A percentile compares a stretch with the other conserved stretches of the same genome.
phyloP scores from a whole-genome alignment of 2,113 vertebrate genomes.

The Eulemur rufifrons region DNA sequence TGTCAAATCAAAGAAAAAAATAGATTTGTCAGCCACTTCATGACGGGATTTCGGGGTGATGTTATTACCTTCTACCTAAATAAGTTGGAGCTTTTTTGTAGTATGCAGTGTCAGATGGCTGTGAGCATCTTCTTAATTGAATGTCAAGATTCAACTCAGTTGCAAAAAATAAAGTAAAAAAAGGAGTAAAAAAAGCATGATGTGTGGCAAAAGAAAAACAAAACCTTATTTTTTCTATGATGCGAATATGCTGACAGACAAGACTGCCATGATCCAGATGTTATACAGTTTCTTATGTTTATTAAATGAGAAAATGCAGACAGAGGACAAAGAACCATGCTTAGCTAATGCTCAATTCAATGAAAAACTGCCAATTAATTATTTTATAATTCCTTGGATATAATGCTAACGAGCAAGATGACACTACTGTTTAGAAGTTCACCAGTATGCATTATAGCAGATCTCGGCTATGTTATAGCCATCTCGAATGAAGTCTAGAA shows the following conservation, averaged over 20 bases:
- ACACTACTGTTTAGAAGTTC: not conserved
- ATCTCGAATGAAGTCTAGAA: not conserved
- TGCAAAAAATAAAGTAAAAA: slow-evolving; percentile 39
- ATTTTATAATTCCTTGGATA: not conserved
- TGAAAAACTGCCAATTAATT: not conserved
- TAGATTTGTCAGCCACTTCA: slow-evolving; percentile 45
- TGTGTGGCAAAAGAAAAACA: not conserved
- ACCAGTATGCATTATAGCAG: not conserved
- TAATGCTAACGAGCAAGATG: not conserved
- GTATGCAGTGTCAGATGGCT: not conserved
- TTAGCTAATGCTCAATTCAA: slow-evolving; percentile 14
- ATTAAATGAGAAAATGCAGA: slow-evolving; percentile 16
- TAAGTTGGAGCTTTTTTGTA: slow-evolving; percentile 40
- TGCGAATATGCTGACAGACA: not conserved
- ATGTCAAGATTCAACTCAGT: slow-evolving; percentile 37
- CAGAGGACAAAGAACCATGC: not conserved
- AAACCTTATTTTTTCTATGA: not conserved
- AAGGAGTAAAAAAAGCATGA: not conserved
- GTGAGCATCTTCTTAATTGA: slow-evolving; percentile 54
- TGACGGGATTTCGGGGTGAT: slow-evolving; percentile 31
- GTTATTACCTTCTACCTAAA: slow-evolving; percentile 13
- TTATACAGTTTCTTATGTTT: not conserved
- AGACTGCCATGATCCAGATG: not conserved
- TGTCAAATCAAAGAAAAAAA: not conserved
- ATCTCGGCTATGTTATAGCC: not conserved